Percentiles rank a stretch among this genome's conserved stretches.
Evolutionary conservation across 2,888 invertebrate species (phyloP).

Genomic region (Tipula unca): DNA sequence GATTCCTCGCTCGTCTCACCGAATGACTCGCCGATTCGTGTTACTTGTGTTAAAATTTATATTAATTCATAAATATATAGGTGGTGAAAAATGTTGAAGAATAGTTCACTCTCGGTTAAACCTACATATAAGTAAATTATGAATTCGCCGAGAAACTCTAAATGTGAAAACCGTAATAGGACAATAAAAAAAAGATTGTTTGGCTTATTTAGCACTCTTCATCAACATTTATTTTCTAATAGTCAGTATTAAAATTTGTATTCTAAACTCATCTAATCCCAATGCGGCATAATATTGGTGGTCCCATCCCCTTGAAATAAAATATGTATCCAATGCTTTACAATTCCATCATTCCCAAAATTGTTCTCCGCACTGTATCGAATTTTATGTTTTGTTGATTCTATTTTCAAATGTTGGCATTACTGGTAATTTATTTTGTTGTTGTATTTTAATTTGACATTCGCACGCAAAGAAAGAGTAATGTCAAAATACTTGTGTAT

Average conservation of each 20-base stretch:
- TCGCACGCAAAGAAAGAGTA: not conserved
- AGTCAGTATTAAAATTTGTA: not conserved
- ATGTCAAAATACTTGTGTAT: not conserved
- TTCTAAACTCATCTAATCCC: not conserved
- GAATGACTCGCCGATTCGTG: no score
- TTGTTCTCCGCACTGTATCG: not conserved
- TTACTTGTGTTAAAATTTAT: no score
- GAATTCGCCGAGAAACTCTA: no score
- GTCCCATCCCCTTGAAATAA: not conserved
- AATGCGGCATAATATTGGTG: not conserved
- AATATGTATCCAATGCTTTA: not conserved
- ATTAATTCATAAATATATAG: no score
- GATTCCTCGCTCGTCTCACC: no score
- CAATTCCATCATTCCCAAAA: not conserved
- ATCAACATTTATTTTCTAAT: not conserved
- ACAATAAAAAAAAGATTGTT: not conserved
- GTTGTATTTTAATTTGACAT: not conserved
- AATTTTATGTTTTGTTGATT: not conserved
- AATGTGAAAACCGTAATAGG: no score
- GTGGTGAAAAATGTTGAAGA: no score
- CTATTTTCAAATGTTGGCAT: not conserved
- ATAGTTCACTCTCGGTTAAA: no score
- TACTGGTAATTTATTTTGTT: not conserved
- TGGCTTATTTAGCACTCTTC: not conserved
- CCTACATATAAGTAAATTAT: no score